Percentiles rank a stretch among this genome's conserved stretches.
These are phyloP conservation scores for Ciona savignyi DNA, from an alignment of 23 tunicate species.

Conservation along the genomic window DNA sequence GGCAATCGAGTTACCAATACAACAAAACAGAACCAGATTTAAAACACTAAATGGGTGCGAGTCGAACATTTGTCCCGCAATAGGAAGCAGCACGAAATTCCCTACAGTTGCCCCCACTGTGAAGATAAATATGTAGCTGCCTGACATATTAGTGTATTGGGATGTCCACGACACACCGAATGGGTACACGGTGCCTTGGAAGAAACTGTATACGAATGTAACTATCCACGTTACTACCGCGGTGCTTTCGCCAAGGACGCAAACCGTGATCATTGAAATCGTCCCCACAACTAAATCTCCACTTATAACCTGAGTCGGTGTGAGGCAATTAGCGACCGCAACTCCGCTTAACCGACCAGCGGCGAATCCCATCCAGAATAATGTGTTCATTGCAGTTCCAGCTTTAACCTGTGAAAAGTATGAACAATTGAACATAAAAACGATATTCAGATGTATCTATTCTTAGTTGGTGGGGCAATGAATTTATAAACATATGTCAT, in stretches of 20 bases:
- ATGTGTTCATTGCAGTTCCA: constrained; percentile 72
- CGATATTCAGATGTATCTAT: too few relatives aligned
- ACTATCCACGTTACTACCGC: constrained; percentile 72
- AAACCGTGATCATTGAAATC: constrained; percentile 47
- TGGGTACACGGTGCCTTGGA: constrained; percentile 78
- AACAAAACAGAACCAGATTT: constrained; percentile 65
- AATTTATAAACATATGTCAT: too few relatives aligned
- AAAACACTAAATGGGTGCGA: constrained; percentile 72
- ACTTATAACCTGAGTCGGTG: constrained; percentile 50
- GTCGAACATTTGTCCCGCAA: constrained; percentile 65
- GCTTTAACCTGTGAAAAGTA: too few relatives aligned
- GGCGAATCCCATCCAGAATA: constrained; percentile 93
- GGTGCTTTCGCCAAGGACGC: constrained; percentile 41
- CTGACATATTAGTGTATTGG: constrained; percentile 87
- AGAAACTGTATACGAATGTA: constrained; percentile 70
- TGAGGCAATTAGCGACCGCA: constrained; percentile 21
- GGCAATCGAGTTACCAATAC: constrained; percentile 36
- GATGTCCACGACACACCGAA: constrained; percentile 92
- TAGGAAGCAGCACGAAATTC: constrained; percentile 69
- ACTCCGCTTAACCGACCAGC: constrained; percentile 73
- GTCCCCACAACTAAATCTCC: constrained; percentile 63
- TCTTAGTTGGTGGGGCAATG: too few relatives aligned
- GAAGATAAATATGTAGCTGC: constrained; percentile 83
- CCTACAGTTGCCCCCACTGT: constrained; percentile 86
- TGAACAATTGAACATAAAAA: too few relatives aligned